Evolutionary conservation across 2,113 vertebrate species (phyloP), one percentile per base, ranked within the genome.

Genomic region (Neolamprologus sp.): DNA sequence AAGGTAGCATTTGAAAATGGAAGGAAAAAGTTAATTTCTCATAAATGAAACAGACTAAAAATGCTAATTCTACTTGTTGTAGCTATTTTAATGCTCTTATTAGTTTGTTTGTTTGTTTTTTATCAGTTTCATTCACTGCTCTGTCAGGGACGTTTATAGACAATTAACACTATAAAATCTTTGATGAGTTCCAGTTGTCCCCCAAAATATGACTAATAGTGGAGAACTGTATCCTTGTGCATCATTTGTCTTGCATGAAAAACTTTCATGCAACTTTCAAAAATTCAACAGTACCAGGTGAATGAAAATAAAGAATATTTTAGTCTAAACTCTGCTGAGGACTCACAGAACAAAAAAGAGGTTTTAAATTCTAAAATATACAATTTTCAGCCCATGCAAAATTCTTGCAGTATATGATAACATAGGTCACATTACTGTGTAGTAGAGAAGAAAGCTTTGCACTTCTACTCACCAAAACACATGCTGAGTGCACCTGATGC

Each of bases 381-480:
- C 11, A 68, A 5, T 45, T 73, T 73, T 45, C 21, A 73, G 7
- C 65, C 2, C 7, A 4, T 1, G 37, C 40, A 0, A 73, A 73
- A 73, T 47, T 75, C 9, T 75, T 49, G 26, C 7, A 5, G 14
- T 3, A 19, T 49, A 12, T 78, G 23, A 49, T 1, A 28, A 28
- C 23, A 28, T 28, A 5, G 26, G 16, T 17, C 3, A 19, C 71
- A 75, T 11, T 47, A 12, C 2, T 17, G 23, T 75, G 13, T 73
- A 17, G 23, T 5, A 45, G 14, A 73, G 21, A 10, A 10, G 8
- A 28, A 47, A 75, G 28, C 45, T 6, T 31, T 49, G 23, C 42
- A 49, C 55, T 9, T 85, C 5, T 75, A 90, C 95, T 92, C 87
- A 97, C 96, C 92, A 85, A 7, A 10, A 79, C 11, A 37, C 93